Evolutionary conservation across 2,888 invertebrate genomes (phyloP), one percentile per base, ranked within the genome.

Genomic region (Sesamia inferens): DNA sequence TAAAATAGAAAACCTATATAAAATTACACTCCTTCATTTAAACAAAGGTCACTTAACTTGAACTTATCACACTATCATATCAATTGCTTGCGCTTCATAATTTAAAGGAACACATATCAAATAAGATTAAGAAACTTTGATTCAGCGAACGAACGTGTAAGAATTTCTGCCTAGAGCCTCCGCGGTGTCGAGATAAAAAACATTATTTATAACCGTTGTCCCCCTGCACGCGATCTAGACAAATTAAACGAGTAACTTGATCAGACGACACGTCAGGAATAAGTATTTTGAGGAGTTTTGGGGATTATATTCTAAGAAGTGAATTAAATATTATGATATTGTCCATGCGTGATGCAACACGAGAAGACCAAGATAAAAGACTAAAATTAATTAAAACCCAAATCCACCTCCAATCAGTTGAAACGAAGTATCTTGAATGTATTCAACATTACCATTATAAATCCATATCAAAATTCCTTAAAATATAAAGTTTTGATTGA

Each of bases 201-300:
- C 92, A 92, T 93, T 95, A 95, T 95, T 96, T 95, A 96, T 95
- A 89, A 89, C 90, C 81, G 88, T 89, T 92, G 93, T 92, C 92
- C 88, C 88, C 88, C 89, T 91, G 92, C 94, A 94, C 92, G 95
- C 94, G 92, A 94, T 94, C 94, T 94, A 93, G 94, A 96, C 95
- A 95, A 96, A 96, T 95, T 94, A 94, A 94, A 93, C 88, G 88
- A 87, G 95, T 94, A 95, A 96, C 94, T 90, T 94, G 95, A 95
- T 94, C 93, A 89, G 89, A 87, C 85, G 86, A 88, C 89, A 85
- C 88, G 89, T 86, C 84, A 87, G 82, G 88, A 88, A 88, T 91
- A 89, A 88, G 88, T 31, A 31, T 91, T 92, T 91, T 87, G 88
- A 31, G 91, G 92, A 87, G 31, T 31, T 31, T 31, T 31, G 31